Percentiles rank a stretch among this genome's conserved stretches.
These are phyloP conservation scores for Thamnophis sirtalis DNA, from an alignment of 2,113 vertebrate genomes.

Conservation along the genomic window DNA sequence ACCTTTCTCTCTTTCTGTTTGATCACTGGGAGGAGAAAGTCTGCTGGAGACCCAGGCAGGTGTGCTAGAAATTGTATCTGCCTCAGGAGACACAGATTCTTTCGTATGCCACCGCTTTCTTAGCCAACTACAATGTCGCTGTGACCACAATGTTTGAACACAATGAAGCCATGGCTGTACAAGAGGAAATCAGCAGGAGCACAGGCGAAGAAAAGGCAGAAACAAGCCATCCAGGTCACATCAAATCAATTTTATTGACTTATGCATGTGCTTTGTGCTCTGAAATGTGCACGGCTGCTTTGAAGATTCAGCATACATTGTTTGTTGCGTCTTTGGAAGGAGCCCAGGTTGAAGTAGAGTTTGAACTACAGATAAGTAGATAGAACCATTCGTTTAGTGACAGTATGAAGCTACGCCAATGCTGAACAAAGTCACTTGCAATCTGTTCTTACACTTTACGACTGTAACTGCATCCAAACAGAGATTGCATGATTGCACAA, in stretches of 20 bases:
- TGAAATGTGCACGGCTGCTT: neutral
- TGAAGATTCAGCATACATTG: fast-evolving
- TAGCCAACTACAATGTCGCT: neutral
- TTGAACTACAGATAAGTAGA: neutral
- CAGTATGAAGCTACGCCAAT: neutral
- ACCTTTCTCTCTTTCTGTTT: neutral
- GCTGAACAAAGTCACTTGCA: neutral
- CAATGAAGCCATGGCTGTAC: neutral
- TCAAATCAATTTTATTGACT: neutral
- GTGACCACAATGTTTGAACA: neutral
- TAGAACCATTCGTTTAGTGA: neutral
- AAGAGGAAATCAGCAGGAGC: neutral
- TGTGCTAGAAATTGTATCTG: neutral
- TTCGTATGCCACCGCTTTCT: neutral
- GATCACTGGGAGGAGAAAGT: neutral
- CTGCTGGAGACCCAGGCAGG: neutral
- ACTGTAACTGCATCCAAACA: neutral
- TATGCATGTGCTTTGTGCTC: neutral
- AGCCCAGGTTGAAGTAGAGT: neutral
- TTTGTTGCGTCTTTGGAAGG: neutral
- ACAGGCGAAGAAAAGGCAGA: neutral
- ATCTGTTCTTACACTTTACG: neutral
- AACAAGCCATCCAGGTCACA: neutral
- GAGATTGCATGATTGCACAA: neutral
- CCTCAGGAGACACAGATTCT: neutral